Percentiles rank a stretch among this genome's conserved stretches.
These are phyloP conservation scores for Bombus affinis DNA, from an alignment of 1,140 invertebrate species.

Conservation along the genomic window DNA sequence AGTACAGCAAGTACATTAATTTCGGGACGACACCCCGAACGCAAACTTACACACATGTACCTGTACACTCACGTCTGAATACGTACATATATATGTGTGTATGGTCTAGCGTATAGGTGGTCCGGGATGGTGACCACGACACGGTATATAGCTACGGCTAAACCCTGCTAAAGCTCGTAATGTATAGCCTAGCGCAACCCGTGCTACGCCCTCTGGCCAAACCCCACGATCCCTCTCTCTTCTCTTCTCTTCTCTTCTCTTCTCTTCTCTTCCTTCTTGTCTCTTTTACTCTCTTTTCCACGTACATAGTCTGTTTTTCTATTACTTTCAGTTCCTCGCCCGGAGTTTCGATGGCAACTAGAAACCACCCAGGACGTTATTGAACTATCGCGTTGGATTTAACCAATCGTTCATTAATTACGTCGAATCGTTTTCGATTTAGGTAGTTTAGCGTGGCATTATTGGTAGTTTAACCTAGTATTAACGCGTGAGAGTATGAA, in stretches of 20 bases:
- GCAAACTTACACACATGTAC: constrained; percentile 24
- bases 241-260: not conserved
- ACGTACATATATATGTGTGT: not conserved
- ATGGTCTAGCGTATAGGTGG: constrained; percentile 52
- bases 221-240: constrained; percentile 25
- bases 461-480: not conserved
- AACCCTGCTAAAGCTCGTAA: constrained; percentile 77
- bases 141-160: constrained; percentile 73
- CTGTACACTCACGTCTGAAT: not conserved
- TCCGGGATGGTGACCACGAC: constrained; percentile 75
- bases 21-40: constrained; percentile 36
- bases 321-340: constrained; percentile 3
- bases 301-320: not conserved
- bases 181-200: constrained; percentile 73
- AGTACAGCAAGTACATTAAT: constrained; percentile 48
- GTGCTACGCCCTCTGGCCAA: constrained; percentile 67
- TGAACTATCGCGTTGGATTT: constrained; percentile 65
- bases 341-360: constrained; percentile 44
- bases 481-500: not conserved
- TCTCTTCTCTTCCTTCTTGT: not conserved
- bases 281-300: not conserved
- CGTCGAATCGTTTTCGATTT: constrained; percentile 10
- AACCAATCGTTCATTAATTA: constrained; percentile 72
- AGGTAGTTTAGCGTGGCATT: constrained; percentile 33
- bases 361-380: constrained; percentile 49